These are phyloP conservation scores for Labeo calbasu DNA, from an alignment of 2,797 vertebrate genomes.

Conservation along the genomic window DNA sequence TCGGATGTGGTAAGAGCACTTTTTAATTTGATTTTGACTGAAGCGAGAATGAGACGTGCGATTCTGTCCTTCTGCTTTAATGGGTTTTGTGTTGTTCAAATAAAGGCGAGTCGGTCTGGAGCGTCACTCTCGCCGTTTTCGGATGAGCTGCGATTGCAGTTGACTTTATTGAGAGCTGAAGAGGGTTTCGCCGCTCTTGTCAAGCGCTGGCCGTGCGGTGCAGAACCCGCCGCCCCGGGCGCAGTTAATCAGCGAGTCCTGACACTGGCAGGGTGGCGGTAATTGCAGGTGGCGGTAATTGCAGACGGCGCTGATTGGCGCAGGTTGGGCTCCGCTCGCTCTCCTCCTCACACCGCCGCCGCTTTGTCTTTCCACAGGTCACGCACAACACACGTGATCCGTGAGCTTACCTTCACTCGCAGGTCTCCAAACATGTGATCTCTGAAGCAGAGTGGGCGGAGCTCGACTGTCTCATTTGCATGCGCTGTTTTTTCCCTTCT, in stretches of 20 bases:
- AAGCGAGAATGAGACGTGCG: neutral
- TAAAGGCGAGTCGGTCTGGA: neutral
- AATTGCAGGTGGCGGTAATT: conserved; percentile 66
- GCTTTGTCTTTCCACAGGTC: neutral
- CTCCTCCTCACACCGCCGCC: too few species aligned
- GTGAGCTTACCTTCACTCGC: neutral
- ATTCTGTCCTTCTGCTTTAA: neutral
- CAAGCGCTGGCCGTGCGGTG: conserved; percentile 51
- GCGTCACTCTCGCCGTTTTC: neutral
- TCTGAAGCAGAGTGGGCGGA: conserved; percentile 3
- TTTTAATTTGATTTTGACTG: neutral
- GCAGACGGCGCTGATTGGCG: conserved; percentile 60
- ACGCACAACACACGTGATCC: conserved; percentile 9
- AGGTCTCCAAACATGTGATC: neutral
- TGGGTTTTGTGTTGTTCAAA: conserved; percentile 16
- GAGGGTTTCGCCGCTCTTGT: conserved; percentile 46
- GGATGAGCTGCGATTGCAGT: conserved; percentile 47
- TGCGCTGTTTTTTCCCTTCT: conserved; percentile 15
- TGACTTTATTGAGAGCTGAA: conserved; percentile 41
- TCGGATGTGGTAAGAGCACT: neutral
- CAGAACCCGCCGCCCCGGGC: conserved; percentile 24
- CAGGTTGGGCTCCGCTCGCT: neutral
- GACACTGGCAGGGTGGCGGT: conserved; percentile 58
- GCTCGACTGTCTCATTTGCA: conserved; percentile 28
- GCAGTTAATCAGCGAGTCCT: conserved; percentile 60